phyloP scores from a whole-genome alignment of 2,113 vertebrate species.

The Macaca fascicularis region T2T-MFA8v1.1 NC_088391.1:33591001-33591500 shows the following conservation, averaged over 20 bases:
- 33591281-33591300: background rate
- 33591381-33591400: background rate
- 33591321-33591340: background rate
- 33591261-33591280: background rate
- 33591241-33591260: background rate
- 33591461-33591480: background rate
- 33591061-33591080: background rate
- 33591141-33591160: too few relatives aligned
- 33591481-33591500: background rate
- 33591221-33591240: background rate
- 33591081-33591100: background rate
- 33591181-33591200: background rate
- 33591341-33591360: background rate
- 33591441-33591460: background rate
- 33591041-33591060: background rate
- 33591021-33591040: background rate
- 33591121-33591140: background rate
- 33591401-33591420: background rate
- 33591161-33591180: background rate
- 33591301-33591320: background rate
- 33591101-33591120: background rate
- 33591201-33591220: background rate
- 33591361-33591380: background rate
- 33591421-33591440: background rate
- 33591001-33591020: background rate